Evolutionary conservation across 2,888 invertebrate species (phyloP).

Genomic region (Plagodis dolabraria): DNA sequence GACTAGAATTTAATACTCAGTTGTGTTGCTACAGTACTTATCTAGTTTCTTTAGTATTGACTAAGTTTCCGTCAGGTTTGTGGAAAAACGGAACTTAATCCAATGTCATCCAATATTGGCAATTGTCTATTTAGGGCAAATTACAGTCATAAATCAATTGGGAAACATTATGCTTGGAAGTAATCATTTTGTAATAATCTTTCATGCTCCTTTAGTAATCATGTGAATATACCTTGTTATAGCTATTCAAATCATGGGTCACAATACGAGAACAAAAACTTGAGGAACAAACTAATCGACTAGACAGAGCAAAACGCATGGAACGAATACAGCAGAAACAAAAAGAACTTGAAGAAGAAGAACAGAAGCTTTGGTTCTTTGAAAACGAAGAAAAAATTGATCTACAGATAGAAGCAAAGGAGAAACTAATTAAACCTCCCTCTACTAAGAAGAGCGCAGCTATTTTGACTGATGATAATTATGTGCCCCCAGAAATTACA

Average conservation of each 20-base stretch:
- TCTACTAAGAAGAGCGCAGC: constrained; percentile 75
- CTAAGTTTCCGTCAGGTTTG: too few relatives aligned
- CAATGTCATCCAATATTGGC: too few relatives aligned
- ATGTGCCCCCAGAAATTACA: constrained; percentile 89
- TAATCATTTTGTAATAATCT: too few relatives aligned
- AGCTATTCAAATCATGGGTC: constrained; percentile 86
- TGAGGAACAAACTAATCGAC: constrained; percentile 83
- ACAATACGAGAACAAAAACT: constrained; percentile 83
- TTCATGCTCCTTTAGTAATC: neutral
- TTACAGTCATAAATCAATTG: too few relatives aligned
- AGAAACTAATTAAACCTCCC: constrained; percentile 58
- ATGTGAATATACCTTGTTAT: constrained; percentile 31
- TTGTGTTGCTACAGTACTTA: too few relatives aligned
- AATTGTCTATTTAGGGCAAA: too few relatives aligned
- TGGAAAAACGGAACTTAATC: too few relatives aligned
- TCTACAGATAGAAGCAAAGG: constrained; percentile 87
- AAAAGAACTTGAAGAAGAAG: constrained; percentile 78
- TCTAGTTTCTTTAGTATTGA: too few relatives aligned
- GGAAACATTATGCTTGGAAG: too few relatives aligned
- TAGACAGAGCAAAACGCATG: constrained; percentile 83
- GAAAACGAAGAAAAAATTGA: constrained; percentile 91
- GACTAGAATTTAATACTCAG: too few relatives aligned
- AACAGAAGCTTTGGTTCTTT: constrained; percentile 92
- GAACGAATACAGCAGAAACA: constrained; percentile 79
- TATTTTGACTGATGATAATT: constrained; percentile 84